Evolutionary conservation across 30 jellyfish, hydroid and myxozoan species (phyloP).

Genomic region (Chrysaora quinquecirrha): DNA sequence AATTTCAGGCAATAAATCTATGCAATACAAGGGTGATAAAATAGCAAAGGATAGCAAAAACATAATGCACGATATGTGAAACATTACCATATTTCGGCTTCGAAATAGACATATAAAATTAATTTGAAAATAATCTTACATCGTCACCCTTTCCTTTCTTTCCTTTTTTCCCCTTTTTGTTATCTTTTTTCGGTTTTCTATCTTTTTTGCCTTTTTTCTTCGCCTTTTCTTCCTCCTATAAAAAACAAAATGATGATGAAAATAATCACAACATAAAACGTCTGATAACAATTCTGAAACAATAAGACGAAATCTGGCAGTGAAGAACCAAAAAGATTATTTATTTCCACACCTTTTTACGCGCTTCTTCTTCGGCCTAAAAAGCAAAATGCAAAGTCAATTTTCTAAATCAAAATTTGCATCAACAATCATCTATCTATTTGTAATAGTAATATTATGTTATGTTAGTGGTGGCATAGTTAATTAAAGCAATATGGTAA

Average conservation of each 20-base stretch:
- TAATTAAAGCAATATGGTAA: too few species aligned
- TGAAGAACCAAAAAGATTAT: not conserved
- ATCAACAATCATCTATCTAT: not conserved
- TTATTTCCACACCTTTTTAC: not conserved
- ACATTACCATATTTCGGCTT: too few species aligned
- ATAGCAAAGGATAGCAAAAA: too few species aligned
- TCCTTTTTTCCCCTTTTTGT: conserved; percentile 83
- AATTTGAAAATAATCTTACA: too few species aligned
- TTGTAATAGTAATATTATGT: too few species aligned
- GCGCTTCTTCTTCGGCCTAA: conserved; percentile 38
- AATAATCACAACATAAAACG: too few species aligned
- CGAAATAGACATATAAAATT: too few species aligned
- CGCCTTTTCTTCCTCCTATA: conserved; percentile 84
- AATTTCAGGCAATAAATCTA: too few species aligned
- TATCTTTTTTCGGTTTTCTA: conserved; percentile 53
- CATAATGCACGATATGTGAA: too few species aligned
- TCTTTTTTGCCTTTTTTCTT: conserved; percentile 80
- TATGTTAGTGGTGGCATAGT: too few species aligned
- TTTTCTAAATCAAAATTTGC: not conserved
- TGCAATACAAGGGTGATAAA: too few species aligned
- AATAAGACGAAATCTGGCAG: not conserved
- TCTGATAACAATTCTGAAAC: not conserved
- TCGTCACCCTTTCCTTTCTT: conserved; percentile 86
- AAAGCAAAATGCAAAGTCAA: not conserved
- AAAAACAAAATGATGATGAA: not conserved